A percentile compares a stretch with the other conserved stretches of the same genome.
Evolutionary conservation across 2,888 invertebrate genomes (phyloP).

Genomic region (Agrotis ipsilon): DNA sequence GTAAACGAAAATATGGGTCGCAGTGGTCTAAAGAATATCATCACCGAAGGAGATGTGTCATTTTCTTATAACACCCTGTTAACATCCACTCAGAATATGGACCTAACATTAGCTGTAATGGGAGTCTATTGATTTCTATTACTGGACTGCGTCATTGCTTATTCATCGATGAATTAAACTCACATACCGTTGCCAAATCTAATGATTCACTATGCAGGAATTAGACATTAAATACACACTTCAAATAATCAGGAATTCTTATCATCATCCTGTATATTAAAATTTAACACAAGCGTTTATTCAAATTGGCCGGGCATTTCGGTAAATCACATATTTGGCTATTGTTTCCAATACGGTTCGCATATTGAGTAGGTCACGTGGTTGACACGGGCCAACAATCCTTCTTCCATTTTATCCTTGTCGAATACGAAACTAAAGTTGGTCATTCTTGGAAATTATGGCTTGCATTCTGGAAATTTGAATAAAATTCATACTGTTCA

Average conservation of each 20-base stretch:
- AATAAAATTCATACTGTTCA: slow-evolving; percentile 39
- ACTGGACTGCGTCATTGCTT: slow-evolving; percentile 30
- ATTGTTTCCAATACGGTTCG: slow-evolving; percentile 58
- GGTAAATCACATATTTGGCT: slow-evolving; percentile 56
- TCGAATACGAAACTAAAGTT: slow-evolving; percentile 55
- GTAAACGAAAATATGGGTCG: too few relatives aligned
- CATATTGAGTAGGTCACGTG: slow-evolving; percentile 58
- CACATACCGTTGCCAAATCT: slow-evolving; percentile 33
- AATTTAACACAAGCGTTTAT: slow-evolving; percentile 46
- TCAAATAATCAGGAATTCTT: slow-evolving; percentile 39
- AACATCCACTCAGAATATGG: slow-evolving; percentile 1
- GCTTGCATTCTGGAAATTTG: slow-evolving; percentile 43
- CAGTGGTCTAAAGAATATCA: not conserved
- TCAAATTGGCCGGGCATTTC: slow-evolving; percentile 50
- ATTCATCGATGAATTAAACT: slow-evolving; percentile 37
- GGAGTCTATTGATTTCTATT: slow-evolving; percentile 27
- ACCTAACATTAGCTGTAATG: slow-evolving; percentile 27
- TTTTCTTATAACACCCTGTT: not conserved
- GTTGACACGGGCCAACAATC: slow-evolving; percentile 59
- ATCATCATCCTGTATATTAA: slow-evolving; percentile 32
- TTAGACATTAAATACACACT: slow-evolving; percentile 14
- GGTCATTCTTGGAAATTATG: slow-evolving; percentile 51
- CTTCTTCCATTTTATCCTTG: slow-evolving; percentile 44
- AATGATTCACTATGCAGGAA: slow-evolving; percentile 39
- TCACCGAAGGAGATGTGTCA: not conserved